Conservation (phyloP, 2,113 vertebrate genomes). For the Oncorhynchus kisutch region DNA sequence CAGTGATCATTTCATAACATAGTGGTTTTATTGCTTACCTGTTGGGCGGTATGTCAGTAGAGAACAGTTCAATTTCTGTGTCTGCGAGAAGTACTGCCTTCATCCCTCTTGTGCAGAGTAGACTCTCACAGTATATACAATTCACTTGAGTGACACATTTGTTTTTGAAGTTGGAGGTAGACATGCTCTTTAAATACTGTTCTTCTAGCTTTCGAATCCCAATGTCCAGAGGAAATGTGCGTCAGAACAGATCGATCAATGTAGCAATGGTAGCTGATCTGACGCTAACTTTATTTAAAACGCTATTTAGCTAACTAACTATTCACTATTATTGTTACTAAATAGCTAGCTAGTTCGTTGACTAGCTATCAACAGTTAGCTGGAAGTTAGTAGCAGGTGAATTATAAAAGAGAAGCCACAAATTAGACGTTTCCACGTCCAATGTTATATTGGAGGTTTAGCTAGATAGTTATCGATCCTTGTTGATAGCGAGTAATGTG, state of each 20-base stretch:
- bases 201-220: too few relatives aligned
- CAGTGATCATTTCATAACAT: too few relatives aligned
- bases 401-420: not conserved
- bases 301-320: too few relatives aligned
- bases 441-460: not conserved
- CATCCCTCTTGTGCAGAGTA: conserved; percentile 86
- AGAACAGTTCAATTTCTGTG: conserved; percentile 88
- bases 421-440: not conserved
- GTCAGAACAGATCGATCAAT: too few relatives aligned
- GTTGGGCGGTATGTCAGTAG: conserved; percentile 93
- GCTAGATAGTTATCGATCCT: not conserved
- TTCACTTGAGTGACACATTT: conserved; percentile 84
- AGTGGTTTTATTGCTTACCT: conserved; percentile 71
- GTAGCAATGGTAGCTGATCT: too few relatives aligned
- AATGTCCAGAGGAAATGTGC: too few relatives aligned
- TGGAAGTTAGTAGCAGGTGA: not conserved
- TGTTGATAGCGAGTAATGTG: not conserved
- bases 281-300: too few relatives aligned
- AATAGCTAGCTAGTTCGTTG: too few relatives aligned
- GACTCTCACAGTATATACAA: conserved; percentile 84
- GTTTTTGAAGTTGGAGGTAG: conserved; percentile 84
- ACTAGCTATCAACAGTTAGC: not conserved
- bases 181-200: conserved; percentile 68
- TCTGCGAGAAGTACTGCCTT: conserved; percentile 84
- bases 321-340: too few relatives aligned